Evolutionary conservation across 2,113 vertebrate species (phyloP).

Genomic region (Zosterops hypoxanthus): DNA sequence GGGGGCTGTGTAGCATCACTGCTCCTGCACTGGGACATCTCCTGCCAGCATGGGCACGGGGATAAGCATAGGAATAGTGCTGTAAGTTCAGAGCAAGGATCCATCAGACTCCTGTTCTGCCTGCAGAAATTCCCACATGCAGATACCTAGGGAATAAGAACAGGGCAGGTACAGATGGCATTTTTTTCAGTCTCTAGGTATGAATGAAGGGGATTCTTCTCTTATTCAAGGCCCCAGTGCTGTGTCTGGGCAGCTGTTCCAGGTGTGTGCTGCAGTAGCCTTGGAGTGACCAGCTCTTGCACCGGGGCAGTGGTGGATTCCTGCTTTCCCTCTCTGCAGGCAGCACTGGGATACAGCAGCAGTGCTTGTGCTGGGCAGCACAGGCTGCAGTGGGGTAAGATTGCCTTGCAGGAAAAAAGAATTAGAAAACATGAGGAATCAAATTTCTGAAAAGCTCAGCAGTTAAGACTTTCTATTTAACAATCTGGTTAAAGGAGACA

Average conservation of each 20-base stretch:
- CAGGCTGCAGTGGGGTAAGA: accelerated
- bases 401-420: background rate
- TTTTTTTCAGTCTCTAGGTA: background rate
- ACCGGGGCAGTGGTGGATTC: accelerated
- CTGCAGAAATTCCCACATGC: accelerated
- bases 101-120: background rate
- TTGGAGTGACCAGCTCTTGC: accelerated
- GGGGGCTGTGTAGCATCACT: accelerated
- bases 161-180: background rate
- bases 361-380: background rate
- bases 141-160: background rate
- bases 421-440: background rate
- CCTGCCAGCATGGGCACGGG: background rate
- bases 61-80: too few relatives aligned
- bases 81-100: background rate
- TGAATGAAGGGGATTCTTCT: background rate
- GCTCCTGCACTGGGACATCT: background rate
- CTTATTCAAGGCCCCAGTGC: background rate
- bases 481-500: background rate
- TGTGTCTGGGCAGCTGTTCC: background rate
- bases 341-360: accelerated
- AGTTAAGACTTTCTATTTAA: background rate
- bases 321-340: background rate
- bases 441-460: background rate
- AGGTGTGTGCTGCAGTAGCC: background rate